A percentile compares a stretch with the other conserved stretches of the same genome.
These are phyloP conservation scores for Megathymus violae DNA, from an alignment of 1,140 invertebrate species.

Conservation along the genomic window DNA sequence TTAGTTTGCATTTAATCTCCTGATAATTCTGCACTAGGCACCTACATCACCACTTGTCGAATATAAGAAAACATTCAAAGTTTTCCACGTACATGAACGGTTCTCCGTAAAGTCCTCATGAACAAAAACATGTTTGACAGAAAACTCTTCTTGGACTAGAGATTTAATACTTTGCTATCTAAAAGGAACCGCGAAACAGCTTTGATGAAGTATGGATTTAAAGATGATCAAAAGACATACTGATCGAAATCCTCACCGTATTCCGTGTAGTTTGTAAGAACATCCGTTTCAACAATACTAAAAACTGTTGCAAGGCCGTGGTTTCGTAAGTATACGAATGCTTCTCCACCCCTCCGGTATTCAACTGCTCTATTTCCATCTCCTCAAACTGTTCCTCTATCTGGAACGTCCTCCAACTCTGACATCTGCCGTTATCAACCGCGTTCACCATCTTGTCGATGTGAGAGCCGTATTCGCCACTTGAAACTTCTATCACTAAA, in stretches of 20 bases:
- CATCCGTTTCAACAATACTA: slow-evolving; percentile 87
- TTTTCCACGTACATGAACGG: no score
- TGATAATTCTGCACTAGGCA: no score
- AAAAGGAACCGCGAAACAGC: no score
- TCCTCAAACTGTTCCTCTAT: slow-evolving; percentile 44
- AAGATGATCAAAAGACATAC: no score
- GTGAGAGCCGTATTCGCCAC: slow-evolving; percentile 89
- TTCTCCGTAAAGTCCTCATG: no score
- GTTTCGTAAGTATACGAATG: slow-evolving; percentile 84
- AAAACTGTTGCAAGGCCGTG: slow-evolving; percentile 87
- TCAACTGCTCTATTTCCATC: slow-evolving; percentile 61
- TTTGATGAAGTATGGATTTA: no score
- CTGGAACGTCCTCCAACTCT: slow-evolving; percentile 74
- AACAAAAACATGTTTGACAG: no score
- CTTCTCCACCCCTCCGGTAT: slow-evolving; percentile 56
- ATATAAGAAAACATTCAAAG: no score
- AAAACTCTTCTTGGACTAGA: no score
- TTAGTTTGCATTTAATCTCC: no score
- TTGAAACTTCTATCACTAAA: slow-evolving; percentile 90
- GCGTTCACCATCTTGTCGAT: slow-evolving; percentile 86
- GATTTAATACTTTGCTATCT: no score
- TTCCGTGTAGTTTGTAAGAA: slow-evolving; percentile 89
- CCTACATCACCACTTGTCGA: no score
- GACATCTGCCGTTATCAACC: slow-evolving; percentile 86
- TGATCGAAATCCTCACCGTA: slow-evolving; percentile 85